Conservation (phyloP, 2,888 invertebrate species). For the Agriopis leucophaearia region DNA sequence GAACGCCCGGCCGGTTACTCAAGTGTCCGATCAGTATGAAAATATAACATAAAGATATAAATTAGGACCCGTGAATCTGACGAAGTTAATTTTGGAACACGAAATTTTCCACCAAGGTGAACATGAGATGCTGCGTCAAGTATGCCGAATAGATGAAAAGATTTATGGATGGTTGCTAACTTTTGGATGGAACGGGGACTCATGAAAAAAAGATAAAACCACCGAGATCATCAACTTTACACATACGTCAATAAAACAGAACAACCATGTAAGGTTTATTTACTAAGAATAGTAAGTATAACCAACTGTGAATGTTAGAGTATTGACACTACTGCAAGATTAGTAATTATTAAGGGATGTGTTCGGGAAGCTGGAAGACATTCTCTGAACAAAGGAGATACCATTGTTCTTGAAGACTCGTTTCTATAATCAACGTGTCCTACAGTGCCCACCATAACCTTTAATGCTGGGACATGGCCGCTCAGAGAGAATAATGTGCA, state of each 20-base stretch:
- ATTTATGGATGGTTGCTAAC: background rate
- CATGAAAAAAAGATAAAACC: background rate
- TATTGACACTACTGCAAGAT: background rate
- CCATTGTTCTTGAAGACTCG: no score
- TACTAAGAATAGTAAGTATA: background rate
- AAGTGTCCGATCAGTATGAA: background rate
- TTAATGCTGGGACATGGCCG: no score
- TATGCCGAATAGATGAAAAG: background rate
- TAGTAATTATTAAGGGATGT: no score
- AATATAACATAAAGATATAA: background rate
- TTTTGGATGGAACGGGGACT: background rate
- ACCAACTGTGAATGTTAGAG: background rate
- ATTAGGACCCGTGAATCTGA: background rate
- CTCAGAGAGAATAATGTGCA: no score
- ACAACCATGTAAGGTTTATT: background rate
- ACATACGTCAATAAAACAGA: background rate
- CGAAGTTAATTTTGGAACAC: background rate
- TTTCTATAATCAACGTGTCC: no score
- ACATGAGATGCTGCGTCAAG: background rate
- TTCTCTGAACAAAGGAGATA: no score
- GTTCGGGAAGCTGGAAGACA: no score
- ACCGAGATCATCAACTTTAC: slow-evolving; percentile 1
- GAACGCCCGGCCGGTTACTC: slow-evolving; percentile 48
- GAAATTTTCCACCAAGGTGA: background rate
- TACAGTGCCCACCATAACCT: no score